These are phyloP conservation scores for Andrena trimmerana DNA, from an alignment of 2,888 invertebrate species.

Conservation along the genomic window DNA sequence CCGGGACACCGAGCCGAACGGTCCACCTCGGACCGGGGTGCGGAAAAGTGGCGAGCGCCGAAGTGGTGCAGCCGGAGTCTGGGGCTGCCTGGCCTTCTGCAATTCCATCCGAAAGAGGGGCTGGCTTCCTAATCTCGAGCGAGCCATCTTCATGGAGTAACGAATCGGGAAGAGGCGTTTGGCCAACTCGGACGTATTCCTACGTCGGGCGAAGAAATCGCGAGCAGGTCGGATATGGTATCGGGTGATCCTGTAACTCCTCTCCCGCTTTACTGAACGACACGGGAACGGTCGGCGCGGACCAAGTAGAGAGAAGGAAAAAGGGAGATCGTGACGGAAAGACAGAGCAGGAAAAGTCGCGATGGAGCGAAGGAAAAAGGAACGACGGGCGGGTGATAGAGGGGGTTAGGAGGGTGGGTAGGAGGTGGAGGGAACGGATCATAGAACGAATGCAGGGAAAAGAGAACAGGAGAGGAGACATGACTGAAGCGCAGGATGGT, in stretches of 20 bases:
- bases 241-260: slow-evolving; percentile 65
- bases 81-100: slow-evolving; percentile 4
- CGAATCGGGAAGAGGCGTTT: slow-evolving; percentile 43
- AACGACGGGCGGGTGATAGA: too few species aligned
- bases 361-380: slow-evolving; percentile 1
- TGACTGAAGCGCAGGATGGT: slow-evolving; percentile 18
- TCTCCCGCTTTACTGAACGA: slow-evolving; percentile 43
- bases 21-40: background rate
- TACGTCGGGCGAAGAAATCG: slow-evolving; percentile 50
- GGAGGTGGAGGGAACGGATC: slow-evolving; percentile 8
- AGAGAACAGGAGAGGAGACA: slow-evolving; percentile 7
- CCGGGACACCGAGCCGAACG: background rate
- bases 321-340: slow-evolving; percentile 37
- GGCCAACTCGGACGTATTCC: slow-evolving; percentile 47
- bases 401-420: background rate
- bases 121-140: slow-evolving; percentile 40
- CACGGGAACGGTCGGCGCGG: slow-evolving; percentile 51
- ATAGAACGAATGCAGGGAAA: slow-evolving; percentile 28
- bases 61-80: background rate
- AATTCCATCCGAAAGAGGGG: slow-evolving; percentile 24
- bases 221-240: slow-evolving; percentile 61
- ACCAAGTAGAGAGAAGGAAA: slow-evolving; percentile 50
- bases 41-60: slow-evolving; percentile 8
- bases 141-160: slow-evolving; percentile 21
- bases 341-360: slow-evolving; percentile 13